These are phyloP conservation scores for Clunio marinus DNA, from an alignment of 2,888 invertebrate species.

Conservation along the genomic window DNA sequence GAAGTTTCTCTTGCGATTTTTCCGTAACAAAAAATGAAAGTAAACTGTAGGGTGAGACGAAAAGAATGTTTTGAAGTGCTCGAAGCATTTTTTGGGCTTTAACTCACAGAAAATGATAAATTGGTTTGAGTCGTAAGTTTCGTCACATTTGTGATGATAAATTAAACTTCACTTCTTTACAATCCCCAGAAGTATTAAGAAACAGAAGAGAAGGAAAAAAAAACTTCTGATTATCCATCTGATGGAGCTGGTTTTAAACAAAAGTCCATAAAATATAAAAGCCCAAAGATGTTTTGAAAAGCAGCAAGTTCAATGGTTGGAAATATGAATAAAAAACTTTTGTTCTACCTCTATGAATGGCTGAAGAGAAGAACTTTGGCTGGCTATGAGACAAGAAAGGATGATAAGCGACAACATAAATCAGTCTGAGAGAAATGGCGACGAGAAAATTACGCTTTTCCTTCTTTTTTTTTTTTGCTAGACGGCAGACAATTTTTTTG, in stretches of 20 bases:
- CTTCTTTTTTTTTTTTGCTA: constrained; percentile 16
- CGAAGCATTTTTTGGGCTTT: too few species aligned
- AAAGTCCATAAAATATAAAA: background rate
- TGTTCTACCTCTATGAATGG: background rate
- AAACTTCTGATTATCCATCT: too few species aligned
- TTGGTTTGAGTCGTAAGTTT: too few species aligned
- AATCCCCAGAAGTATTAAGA: too few species aligned
- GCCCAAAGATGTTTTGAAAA: background rate
- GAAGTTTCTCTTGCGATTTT: background rate
- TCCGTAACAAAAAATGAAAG: background rate
- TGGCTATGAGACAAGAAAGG: constrained; percentile 2
- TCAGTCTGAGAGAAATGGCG: constrained; percentile 39
- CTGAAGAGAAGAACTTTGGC: background rate
- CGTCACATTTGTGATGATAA: too few species aligned
- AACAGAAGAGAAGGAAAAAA: too few species aligned
- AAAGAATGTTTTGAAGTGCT: constrained; percentile 15
- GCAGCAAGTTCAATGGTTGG: background rate
- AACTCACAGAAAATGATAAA: too few species aligned
- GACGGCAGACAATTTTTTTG: constrained; percentile 7
- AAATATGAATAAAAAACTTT: background rate
- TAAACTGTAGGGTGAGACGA: background rate
- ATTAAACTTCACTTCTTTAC: too few species aligned
- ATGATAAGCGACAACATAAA: constrained; percentile 38
- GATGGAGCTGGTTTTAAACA: background rate
- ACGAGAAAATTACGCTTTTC: constrained; percentile 17